Conservation (phyloP, 1,140 invertebrate species). For the Pantala flavescens region DNA sequence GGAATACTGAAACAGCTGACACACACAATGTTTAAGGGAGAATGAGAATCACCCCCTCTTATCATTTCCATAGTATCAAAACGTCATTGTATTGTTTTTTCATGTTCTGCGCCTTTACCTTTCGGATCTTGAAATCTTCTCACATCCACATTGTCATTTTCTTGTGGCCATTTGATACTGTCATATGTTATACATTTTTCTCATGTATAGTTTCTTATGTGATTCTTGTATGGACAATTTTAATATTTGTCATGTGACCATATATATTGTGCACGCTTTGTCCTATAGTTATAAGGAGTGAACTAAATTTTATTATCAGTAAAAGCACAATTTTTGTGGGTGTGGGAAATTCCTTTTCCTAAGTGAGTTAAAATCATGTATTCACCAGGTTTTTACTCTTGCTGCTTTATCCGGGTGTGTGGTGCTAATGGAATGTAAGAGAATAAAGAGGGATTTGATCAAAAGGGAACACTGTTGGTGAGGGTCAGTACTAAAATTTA, state of each 20-base stretch:
- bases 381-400: not conserved
- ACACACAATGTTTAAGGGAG: not conserved
- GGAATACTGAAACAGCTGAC: not conserved
- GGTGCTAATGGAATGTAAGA: not conserved
- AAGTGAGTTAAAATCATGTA: not conserved
- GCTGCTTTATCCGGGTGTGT: not conserved
- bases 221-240: not conserved
- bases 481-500: constrained; percentile 3
- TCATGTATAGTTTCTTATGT: not conserved
- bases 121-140: not conserved
- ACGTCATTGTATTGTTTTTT: not conserved
- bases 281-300: not conserved
- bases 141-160: not conserved
- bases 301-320: too few relatives aligned
- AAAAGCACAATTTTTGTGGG: not conserved
- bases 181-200: not conserved
- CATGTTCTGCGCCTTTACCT: not conserved
- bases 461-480: not conserved
- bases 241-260: too few relatives aligned
- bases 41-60: not conserved
- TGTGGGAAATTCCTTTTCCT: not conserved
- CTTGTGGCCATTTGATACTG: not conserved
- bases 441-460: not conserved
- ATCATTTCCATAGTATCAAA: not conserved
- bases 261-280: not conserved